phyloP scores from a whole-genome alignment of 2,797 vertebrate species.

The Falco columbarius region DNA sequence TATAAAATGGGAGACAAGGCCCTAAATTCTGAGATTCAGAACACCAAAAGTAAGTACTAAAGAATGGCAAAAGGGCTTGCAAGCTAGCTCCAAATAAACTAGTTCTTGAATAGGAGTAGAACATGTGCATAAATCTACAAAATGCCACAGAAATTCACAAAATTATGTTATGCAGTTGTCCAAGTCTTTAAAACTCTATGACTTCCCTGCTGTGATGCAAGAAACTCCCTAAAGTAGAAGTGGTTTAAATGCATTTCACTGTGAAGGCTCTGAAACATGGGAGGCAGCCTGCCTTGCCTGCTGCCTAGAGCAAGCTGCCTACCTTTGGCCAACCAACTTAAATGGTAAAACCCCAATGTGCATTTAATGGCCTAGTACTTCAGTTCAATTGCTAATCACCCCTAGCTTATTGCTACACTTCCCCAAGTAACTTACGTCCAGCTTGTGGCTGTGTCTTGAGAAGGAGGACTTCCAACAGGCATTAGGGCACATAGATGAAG shows the following conservation, averaged over 20 bases:
- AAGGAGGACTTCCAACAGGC: neutral
- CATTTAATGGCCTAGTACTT: neutral
- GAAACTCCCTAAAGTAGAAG: neutral
- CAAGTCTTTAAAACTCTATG: neutral
- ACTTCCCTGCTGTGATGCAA: neutral
- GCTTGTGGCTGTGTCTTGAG: neutral
- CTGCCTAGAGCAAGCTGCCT: neutral
- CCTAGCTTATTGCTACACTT: neutral
- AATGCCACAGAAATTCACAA: neutral
- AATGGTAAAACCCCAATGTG: neutral
- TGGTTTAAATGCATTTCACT: neutral
- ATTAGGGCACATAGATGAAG: neutral
- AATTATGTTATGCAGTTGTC: neutral
- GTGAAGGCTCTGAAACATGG: neutral
- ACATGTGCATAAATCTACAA: neutral
- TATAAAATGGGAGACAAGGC: neutral
- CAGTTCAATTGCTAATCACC: neutral
- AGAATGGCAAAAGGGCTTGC: neutral
- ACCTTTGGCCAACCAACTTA: neutral
- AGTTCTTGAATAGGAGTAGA: neutral
- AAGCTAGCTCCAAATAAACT: neutral
- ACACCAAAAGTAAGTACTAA: neutral
- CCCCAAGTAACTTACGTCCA: neutral
- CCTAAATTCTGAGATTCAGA: neutral
- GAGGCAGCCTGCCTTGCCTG: neutral